Evolutionary conservation across 2,888 invertebrate genomes (phyloP), one percentile per base, ranked within the genome.

Genomic region (Mongoloraphidia duomilia): DNA sequence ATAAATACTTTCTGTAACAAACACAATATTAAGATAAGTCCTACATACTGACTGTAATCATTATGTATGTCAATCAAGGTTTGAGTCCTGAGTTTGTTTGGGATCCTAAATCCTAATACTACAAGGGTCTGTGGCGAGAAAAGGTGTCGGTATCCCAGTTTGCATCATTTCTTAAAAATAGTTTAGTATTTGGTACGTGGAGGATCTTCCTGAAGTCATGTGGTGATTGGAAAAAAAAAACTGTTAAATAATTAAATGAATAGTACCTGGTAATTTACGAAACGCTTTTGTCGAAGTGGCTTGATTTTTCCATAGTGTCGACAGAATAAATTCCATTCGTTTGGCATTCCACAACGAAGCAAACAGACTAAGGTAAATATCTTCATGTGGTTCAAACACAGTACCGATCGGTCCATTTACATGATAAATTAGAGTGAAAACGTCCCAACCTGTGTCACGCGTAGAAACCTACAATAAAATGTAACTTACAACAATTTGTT

Each of bases 391-490:
- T 58, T 82, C 79, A 63, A 83, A 77, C 68, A 91, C 82, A 36
- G 90, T 90, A 61, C 87, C 86, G 51, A 93, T 82, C 10, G 92
- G 92, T 0, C 91, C 92, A 66, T 87, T 84, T 43, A 88, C 84
- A 59, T 86, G 82, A 67, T 93, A 93, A 63, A 88, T 82, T 42
- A 93, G 72, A 57, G 83, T 82, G 53, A 68, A 67, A 46, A 91
- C 86, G 67, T 93, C 92, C 89, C 91, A 92, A 4, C 91, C 91
- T 50, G 77, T 77, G 66, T 92, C 91, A 46, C 85, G 82, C 46
- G 76, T 58, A 4, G 67, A 66, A 50, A 61, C 61, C 49, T 63
- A 63, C 63, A 67, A 63, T 50, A 66, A 61, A 50, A 61, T 75
- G 9, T 11, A 3, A 44, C 2, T 39, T 12, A 12, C 73, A 41